Base-by-base conservation (phyloP, 2,113 vertebrate genomes). In the Scopus umbretta region DNA sequence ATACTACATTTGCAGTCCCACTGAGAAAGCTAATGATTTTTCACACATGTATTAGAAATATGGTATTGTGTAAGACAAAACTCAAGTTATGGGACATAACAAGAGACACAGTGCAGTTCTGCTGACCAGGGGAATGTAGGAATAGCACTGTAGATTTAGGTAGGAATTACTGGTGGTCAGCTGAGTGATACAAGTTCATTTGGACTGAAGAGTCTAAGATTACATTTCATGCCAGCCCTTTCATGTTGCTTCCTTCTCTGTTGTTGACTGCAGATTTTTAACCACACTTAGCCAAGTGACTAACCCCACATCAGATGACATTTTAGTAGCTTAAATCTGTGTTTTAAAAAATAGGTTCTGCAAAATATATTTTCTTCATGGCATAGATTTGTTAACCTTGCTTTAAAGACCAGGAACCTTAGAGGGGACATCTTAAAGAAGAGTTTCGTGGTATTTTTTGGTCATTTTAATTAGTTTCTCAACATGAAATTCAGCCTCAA, bases 31-130 rank as follows among this genome's bases (percentile, higher is more conserved):
- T 71, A 86, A 59, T 55, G 17, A 62, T 12, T 84, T 90, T 74
- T 91, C 68, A 36, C 22, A 59, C 4, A 40, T 3, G 2, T 76
- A 21, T 68, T 52, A 47, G 32, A 91, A 88, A 84, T 17, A 42
- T 2, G 1, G 15, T 59, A 6, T 79, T 92, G 30, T 3, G 0
- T 42, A 70, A 50, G 29, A 53, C 6, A 74, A 67, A 78, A 49
- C 6, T 80, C 5, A 4, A 63, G 5, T 75, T 82, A n/a, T 0
- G 0, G 15, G n/a, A 66, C n/a, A 34, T 9, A 71, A 7, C 2
- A 79, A 53, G 3, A 61, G 38, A 40, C 13, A 38, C 5, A 32
- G 6, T 34, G 15, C 23, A 8, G 13, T 91, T 89, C 10, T 83
- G 6, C 23, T 47, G 14, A 18, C 5, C 8, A 29, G 10, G 2